A percentile compares a stretch with the other conserved stretches of the same genome.
These are phyloP conservation scores for Cryptotermes secundus DNA, from an alignment of 1,140 invertebrate species.

Conservation along the genomic window DNA sequence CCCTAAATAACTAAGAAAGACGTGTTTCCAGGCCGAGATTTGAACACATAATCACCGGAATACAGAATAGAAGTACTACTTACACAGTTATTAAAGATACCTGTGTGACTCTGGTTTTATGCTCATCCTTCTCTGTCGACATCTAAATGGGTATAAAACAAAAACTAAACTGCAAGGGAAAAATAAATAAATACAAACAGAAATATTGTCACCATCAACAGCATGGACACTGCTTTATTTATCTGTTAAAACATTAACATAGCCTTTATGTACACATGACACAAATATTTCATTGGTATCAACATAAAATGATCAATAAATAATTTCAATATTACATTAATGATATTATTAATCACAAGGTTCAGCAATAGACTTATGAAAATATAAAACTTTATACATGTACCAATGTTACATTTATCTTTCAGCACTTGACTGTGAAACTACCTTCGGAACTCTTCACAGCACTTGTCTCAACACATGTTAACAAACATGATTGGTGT, in stretches of 20 bases:
- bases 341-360: slow-evolving; percentile 16
- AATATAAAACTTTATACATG: slow-evolving; percentile 15
- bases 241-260: slow-evolving; percentile 17
- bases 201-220: slow-evolving; percentile 3
- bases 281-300: neutral
- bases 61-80: no score
- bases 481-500: neutral
- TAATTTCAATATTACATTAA: slow-evolving; percentile 21
- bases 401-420: neutral
- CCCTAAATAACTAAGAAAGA: no score
- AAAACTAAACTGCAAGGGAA: no score
- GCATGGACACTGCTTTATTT: neutral
- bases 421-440: neutral
- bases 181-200: neutral
- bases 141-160: no score
- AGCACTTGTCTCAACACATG: neutral
- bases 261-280: slow-evolving; percentile 12
- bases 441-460: neutral
- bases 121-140: no score
- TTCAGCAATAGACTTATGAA: slow-evolving; percentile 20
- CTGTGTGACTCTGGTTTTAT: no score
- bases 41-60: no score
- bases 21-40: no score
- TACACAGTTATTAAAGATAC: no score
- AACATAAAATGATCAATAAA: slow-evolving; percentile 18